Conservation (phyloP, 2,888 invertebrate genomes). For the Acleris literana region DNA sequence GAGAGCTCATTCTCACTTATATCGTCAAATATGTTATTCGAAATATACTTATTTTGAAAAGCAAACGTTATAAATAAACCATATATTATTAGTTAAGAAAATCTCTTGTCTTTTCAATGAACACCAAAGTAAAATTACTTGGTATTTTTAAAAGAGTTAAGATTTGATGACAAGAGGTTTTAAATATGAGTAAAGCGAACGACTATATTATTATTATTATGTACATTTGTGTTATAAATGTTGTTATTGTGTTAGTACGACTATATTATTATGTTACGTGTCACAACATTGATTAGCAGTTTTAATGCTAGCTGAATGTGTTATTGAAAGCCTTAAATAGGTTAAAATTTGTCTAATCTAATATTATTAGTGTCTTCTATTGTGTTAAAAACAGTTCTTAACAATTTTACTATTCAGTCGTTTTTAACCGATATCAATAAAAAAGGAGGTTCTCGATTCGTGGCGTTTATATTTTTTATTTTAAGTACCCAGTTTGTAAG, state of each 20-base stretch:
- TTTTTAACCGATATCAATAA: background rate
- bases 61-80: constrained; percentile 19
- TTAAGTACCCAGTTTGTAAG: too few relatives aligned
- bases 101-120: constrained; percentile 4
- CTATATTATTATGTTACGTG: constrained; percentile 17
- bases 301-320: constrained; percentile 22
- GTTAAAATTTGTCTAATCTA: constrained; percentile 22
- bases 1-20: too few relatives aligned
- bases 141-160: too few relatives aligned
- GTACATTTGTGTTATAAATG: constrained; percentile 22
- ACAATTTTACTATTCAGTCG: constrained; percentile 13
- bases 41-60: constrained; percentile 15
- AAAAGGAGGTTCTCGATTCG: too few relatives aligned
- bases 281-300: constrained; percentile 34
- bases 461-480: background rate
- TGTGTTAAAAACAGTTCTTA: constrained; percentile 17
- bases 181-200: constrained; percentile 29
- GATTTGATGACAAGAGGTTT: constrained; percentile 22
- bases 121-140: background rate
- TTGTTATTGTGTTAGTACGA: constrained; percentile 11
- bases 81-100: constrained; percentile 14
- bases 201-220: constrained; percentile 19
- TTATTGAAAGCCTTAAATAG: constrained; percentile 30
- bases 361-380: constrained; percentile 12
- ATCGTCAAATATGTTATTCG: background rate